A percentile compares a stretch with the other conserved stretches of the same genome.
Conservation (phyloP, 2,797 vertebrate species). For the Brachyalestes nurse region DNA sequence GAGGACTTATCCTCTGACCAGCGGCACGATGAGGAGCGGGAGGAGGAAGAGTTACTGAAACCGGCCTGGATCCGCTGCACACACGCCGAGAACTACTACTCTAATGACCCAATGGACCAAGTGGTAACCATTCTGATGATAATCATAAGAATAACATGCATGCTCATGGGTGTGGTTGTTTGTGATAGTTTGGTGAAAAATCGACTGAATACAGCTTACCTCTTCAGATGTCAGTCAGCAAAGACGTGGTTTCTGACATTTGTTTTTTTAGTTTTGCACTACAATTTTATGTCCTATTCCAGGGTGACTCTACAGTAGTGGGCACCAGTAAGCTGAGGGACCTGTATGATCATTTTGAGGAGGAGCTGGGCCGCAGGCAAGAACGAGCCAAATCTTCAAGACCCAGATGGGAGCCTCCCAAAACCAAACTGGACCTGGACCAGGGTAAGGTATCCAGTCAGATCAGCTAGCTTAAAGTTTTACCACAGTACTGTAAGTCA, state of each 20-base stretch:
- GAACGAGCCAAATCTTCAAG: conserved; percentile 86
- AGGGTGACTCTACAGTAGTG: conserved; percentile 97
- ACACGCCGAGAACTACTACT: conserved; percentile 95
- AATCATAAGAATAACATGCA: background rate
- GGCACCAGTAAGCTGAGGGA: conserved; percentile 92
- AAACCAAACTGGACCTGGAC: conserved; percentile 94
- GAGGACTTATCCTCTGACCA: conserved; percentile 75
- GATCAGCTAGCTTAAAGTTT: background rate
- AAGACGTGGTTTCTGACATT: too few species aligned
- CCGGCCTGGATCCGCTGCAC: conserved; percentile 97
- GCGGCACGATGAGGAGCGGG: conserved; percentile 72
- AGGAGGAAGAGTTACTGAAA: conserved; percentile 90
- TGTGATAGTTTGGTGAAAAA: too few species aligned
- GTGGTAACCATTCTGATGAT: conserved; percentile 79
- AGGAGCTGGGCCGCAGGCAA: conserved; percentile 89
- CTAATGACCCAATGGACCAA: conserved; percentile 98
- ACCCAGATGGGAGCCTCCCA: conserved; percentile 94
- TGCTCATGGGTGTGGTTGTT: background rate
- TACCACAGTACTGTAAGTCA: too few species aligned
- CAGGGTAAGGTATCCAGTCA: conserved; percentile 74
- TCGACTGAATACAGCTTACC: too few species aligned
- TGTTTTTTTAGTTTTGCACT: background rate
- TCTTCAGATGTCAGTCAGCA: too few species aligned
- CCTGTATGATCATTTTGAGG: conserved; percentile 91
- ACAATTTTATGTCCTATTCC: background rate